Conservation (phyloP, 37 sponge, comb jelly and placozoan genomes). For the Spongilla lacustris region DNA sequence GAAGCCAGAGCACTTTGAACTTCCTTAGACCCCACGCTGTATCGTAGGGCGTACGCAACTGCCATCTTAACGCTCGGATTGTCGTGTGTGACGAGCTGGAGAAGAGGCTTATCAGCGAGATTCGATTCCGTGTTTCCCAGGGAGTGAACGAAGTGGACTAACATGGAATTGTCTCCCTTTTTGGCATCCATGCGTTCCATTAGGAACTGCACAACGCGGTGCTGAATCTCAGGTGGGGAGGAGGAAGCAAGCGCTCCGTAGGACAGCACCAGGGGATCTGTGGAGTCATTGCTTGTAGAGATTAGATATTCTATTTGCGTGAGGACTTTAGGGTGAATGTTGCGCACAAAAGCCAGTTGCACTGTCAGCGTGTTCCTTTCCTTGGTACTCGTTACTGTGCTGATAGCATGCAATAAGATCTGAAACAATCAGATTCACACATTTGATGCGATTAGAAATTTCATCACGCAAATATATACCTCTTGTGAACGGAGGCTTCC, state of each 20-base stretch:
- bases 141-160: constrained; percentile 25
- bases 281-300: not conserved
- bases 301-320: not conserved
- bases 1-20: too few species aligned
- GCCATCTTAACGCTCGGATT: constrained; percentile 31
- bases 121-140: constrained; percentile 49
- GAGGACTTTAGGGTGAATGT: constrained; percentile 2
- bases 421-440: too few species aligned
- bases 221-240: not conserved
- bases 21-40: too few species aligned
- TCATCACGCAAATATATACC: constrained; percentile 47
- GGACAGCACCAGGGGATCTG: constrained; percentile 22
- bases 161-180: not conserved
- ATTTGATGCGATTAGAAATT: too few species aligned
- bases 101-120: not conserved
- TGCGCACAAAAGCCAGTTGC: not conserved
- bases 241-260: constrained; percentile 25
- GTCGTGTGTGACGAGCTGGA: constrained; percentile 14
- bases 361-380: not conserved
- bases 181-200: not conserved
- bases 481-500: constrained; percentile 25
- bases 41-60: constrained; percentile 14
- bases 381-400: not conserved
- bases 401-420: not conserved
- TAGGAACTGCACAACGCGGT: constrained; percentile 4